phyloP scores from a whole-genome alignment of 2,797 vertebrate species.

The Simalia tracyae region DNA sequence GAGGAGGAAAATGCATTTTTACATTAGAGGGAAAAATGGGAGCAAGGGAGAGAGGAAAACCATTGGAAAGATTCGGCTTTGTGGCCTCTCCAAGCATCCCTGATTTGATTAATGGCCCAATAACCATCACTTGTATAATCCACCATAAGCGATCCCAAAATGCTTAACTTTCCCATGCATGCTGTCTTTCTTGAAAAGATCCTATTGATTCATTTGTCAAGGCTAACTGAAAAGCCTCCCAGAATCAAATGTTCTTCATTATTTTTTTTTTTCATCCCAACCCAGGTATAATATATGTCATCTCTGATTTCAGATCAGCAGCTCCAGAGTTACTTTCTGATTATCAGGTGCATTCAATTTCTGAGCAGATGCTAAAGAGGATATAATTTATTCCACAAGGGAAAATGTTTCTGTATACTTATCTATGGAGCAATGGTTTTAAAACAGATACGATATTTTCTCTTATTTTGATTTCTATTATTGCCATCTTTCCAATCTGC shows the following conservation, averaged over 20 bases:
- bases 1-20: background rate
- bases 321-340: slow-evolving; percentile 32
- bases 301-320: slow-evolving; percentile 48
- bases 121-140: slow-evolving; percentile 61
- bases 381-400: slow-evolving; percentile 23
- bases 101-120: slow-evolving; percentile 64
- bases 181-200: slow-evolving; percentile 60
- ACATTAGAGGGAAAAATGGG: slow-evolving; percentile 21
- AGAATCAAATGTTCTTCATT: slow-evolving; percentile 50
- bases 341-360: slow-evolving; percentile 48
- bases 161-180: slow-evolving; percentile 57
- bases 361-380: slow-evolving; percentile 7
- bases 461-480: background rate
- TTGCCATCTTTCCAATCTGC: background rate
- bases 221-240: slow-evolving; percentile 55
- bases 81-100: slow-evolving; percentile 51
- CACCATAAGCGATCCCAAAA: slow-evolving; percentile 67
- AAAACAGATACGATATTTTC: background rate
- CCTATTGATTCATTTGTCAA: slow-evolving; percentile 63
- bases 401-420: slow-evolving; percentile 20
- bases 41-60: slow-evolving; percentile 36
- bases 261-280: slow-evolving; percentile 44
- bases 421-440: background rate
- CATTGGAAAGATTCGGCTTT: slow-evolving; percentile 50
- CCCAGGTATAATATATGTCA: slow-evolving; percentile 37